Conservation (phyloP, 1,140 invertebrate genomes). For the Ips nitidus region DNA sequence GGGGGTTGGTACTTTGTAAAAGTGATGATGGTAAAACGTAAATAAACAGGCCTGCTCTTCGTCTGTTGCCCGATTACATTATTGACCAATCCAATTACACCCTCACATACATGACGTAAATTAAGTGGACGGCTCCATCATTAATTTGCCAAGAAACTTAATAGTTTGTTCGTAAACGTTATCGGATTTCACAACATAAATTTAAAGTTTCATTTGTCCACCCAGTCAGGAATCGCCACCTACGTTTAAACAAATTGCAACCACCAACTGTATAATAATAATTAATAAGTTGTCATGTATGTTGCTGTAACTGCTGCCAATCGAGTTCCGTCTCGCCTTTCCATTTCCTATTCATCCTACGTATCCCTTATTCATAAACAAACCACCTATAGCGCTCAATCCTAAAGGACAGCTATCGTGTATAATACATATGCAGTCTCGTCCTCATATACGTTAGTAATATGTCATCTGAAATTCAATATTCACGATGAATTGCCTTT, state of each 20-base stretch:
- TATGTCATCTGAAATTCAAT: conserved; percentile 26
- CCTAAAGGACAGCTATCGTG: conserved; percentile 4
- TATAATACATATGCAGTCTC: conserved; percentile 4
- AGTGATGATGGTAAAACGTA: too few relatives aligned
- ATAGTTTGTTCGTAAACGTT: background rate
- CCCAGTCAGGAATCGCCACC: background rate
- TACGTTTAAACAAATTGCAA: background rate
- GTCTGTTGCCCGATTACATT: too few relatives aligned
- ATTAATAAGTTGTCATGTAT: too few relatives aligned
- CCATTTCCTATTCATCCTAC: background rate
- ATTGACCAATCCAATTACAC: too few relatives aligned
- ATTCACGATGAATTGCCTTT: conserved; percentile 25
- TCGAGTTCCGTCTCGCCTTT: too few relatives aligned
- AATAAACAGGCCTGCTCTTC: too few relatives aligned
- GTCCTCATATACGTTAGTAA: conserved; percentile 9
- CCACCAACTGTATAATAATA: too few relatives aligned
- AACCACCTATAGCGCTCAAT: conserved; percentile 6
- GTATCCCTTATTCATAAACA: conserved; percentile 6
- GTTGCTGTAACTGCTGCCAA: too few relatives aligned
- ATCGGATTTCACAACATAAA: background rate
- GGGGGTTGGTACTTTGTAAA: too few relatives aligned
- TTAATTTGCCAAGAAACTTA: background rate
- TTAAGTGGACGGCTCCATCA: background rate
- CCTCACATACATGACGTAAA: background rate
- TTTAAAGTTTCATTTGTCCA: background rate